These are phyloP conservation scores for Holacanthella duospinosa DNA, from an alignment of 2,888 invertebrate species.

Conservation along the genomic window DNA sequence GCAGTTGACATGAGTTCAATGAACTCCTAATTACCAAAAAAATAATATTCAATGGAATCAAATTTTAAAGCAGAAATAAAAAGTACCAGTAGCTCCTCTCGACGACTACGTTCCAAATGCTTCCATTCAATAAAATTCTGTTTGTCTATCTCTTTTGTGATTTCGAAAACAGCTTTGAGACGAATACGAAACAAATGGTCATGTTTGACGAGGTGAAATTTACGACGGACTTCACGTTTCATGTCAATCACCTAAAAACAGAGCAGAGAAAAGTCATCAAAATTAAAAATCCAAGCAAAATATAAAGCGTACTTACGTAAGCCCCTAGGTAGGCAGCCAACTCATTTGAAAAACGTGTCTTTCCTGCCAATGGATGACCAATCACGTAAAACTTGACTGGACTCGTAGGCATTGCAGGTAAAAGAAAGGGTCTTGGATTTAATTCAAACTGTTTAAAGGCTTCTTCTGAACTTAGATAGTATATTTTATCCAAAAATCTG, in stretches of 20 bases:
- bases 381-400: slow-evolving; percentile 51
- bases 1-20: background rate
- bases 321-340: slow-evolving; percentile 43
- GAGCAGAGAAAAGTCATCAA: background rate
- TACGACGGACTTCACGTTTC: slow-evolving; percentile 19
- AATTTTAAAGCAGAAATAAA: background rate
- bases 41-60: background rate
- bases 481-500: slow-evolving; percentile 53
- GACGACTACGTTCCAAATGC: slow-evolving; percentile 20
- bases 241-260: slow-evolving; percentile 24
- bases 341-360: slow-evolving; percentile 49
- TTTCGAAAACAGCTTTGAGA: slow-evolving; percentile 22
- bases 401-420: slow-evolving; percentile 50
- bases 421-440: slow-evolving; percentile 54
- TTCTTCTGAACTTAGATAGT: slow-evolving; percentile 48
- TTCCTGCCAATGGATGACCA: slow-evolving; percentile 53
- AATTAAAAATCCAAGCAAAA: background rate
- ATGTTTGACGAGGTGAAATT: slow-evolving; percentile 20
- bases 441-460: slow-evolving; percentile 48
- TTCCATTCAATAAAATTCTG: slow-evolving; percentile 24
- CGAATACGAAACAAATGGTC: slow-evolving; percentile 24
- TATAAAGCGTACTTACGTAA: background rate
- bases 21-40: background rate
- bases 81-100: slow-evolving; percentile 6
- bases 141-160: slow-evolving; percentile 19